Conservation (phyloP, 2,888 invertebrate genomes). For the Nemoura dubitans region DNA sequence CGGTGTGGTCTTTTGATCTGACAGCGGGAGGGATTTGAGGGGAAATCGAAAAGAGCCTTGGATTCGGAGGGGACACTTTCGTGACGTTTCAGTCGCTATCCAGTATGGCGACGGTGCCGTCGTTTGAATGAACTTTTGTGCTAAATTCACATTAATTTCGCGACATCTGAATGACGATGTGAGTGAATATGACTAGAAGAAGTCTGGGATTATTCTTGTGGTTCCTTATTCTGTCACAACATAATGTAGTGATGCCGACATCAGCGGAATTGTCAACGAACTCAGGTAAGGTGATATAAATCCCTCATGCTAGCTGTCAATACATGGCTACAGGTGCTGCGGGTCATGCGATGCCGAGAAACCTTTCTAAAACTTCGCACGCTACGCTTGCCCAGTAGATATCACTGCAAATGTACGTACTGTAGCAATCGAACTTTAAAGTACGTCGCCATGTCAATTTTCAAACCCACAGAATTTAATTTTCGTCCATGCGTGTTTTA, state of each 20-base stretch:
- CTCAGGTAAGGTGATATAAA: neutral
- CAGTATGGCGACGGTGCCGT: neutral
- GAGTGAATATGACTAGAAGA: slow-evolving; percentile 28
- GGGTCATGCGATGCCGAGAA: neutral
- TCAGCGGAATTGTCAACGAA: neutral
- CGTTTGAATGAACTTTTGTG: slow-evolving; percentile 4
- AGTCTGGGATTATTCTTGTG: neutral
- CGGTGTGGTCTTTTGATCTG: neutral
- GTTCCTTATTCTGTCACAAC: neutral
- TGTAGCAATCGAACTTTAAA: neutral
- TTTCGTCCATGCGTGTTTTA: neutral
- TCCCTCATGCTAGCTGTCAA: neutral
- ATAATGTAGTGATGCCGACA: neutral
- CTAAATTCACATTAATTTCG: neutral
- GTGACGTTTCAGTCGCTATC: neutral
- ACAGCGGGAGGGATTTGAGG: neutral
- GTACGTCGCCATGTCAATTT: neutral
- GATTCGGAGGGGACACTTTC: neutral
- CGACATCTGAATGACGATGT: slow-evolving; percentile 18
- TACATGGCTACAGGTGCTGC: neutral
- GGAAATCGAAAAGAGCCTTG: neutral
- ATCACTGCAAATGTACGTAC: neutral
- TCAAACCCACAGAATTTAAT: neutral
- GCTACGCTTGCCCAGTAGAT: neutral
- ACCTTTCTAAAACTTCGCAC: neutral